Base-by-base conservation (phyloP, 2,113 vertebrate species). In the Salvelinus namaycush region DNA sequence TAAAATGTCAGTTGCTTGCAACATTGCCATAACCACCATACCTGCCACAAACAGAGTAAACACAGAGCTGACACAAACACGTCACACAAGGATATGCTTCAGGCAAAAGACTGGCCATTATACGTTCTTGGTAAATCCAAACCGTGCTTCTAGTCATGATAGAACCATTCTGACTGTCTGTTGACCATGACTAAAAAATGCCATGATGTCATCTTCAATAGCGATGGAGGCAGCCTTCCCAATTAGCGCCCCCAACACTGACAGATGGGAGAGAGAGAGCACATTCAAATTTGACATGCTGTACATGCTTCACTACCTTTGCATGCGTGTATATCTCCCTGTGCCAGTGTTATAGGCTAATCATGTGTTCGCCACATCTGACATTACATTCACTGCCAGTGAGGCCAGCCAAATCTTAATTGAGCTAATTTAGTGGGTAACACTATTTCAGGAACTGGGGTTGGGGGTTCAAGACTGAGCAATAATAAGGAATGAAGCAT, bases 221-320 rank as follows among this genome's bases (percentile, higher is more conserved):
- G 39, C 39, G 44, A 70, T 9, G 31, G 39, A 14, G 16, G 31
- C 26, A 29, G 59, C 8, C 34, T 64, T 20, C 51, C 14, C 26
- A 70, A 20, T 72, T 59, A 71, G 60, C 29, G 2, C 62, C 72
- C 67, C 49, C 57, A 49, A 12, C 65, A 60, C 54, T 51, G 39
- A 69, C 24, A 24, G 51, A 26, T 44, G 39, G 39, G 39, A 44
- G 51, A 18, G 39, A 60, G 44, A 62, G n/a, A 39, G 73, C 3
- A 20, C 49, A 68, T 67, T 65, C 66, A 44, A 27, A 70, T 39
- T 4, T 20, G 49, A 71, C 65, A 74, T 27, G 26, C 4, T 44
- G 44, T 59, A 6, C 22, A 71, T 27, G 68, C 34, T 49, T 51
- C n/a, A 26, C 78, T 75, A 60, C 65, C 31, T 64, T 13, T 65